Conservation (phyloP, 2,797 vertebrate genomes). For the Labroides dimidiatus region DNA sequence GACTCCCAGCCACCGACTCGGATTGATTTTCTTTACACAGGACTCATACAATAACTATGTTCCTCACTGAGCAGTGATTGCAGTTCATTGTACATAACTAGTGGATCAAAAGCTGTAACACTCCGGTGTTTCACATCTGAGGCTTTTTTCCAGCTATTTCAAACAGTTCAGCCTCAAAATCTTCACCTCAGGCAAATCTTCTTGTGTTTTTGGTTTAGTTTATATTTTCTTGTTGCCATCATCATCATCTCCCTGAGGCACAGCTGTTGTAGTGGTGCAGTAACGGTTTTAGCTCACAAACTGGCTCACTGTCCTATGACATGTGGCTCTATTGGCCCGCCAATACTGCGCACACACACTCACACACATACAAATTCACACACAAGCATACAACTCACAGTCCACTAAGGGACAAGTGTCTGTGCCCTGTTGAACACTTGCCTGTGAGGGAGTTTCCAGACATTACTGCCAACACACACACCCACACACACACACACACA, state of each 20-base stretch:
- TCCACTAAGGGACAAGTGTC: conserved; percentile 52
- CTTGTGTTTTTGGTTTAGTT: not conserved
- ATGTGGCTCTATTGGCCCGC: conserved; percentile 65
- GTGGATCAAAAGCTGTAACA: conserved; percentile 17
- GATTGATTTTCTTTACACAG: conserved; percentile 19
- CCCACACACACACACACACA: not conserved
- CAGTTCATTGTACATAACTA: conserved; percentile 2
- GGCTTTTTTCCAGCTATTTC: conserved; percentile 23
- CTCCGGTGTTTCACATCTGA: conserved; percentile 27
- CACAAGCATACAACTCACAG: conserved; percentile 24
- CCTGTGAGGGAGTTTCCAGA: conserved; percentile 49
- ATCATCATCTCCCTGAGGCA: conserved; percentile 47
- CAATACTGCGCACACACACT: conserved; percentile 36
- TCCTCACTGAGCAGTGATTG: not conserved
- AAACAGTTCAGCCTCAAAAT: conserved; percentile 2
- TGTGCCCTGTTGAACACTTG: conserved; percentile 45
- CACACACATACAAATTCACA: conserved; percentile 18
- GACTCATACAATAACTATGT: conserved; percentile 6
- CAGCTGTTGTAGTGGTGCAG: conserved; percentile 69
- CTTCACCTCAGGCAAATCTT: conserved; percentile 14
- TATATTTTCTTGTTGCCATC: conserved; percentile 21
- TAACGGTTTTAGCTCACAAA: conserved; percentile 60
- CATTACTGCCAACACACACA: conserved; percentile 29
- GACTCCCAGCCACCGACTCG: conserved; percentile 14
- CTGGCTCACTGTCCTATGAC: conserved; percentile 68